Conservation (phyloP, 2,797 vertebrate species). For the Bucorvus abyssinicus region DNA sequence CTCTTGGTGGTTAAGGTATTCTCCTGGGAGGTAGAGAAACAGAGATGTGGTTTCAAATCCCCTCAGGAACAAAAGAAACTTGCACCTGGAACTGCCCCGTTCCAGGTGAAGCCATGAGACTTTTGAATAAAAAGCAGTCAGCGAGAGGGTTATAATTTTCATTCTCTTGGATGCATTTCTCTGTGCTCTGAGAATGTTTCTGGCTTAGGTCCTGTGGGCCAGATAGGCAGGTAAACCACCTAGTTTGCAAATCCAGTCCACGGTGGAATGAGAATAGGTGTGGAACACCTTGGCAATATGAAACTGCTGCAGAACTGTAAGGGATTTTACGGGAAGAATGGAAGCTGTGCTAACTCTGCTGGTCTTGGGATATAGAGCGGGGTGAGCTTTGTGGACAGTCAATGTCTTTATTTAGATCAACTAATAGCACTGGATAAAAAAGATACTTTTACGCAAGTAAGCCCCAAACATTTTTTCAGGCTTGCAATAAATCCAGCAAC, state of each 20-base stretch:
- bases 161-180: conserved; percentile 19
- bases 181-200: conserved; percentile 7
- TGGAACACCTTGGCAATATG: background rate
- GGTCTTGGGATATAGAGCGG: background rate
- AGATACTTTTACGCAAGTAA: background rate
- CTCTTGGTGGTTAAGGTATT: conserved; percentile 54
- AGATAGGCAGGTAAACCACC: conserved; percentile 53
- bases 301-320: background rate
- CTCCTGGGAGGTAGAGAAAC: conserved; percentile 62
- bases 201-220: background rate
- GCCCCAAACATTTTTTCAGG: background rate
- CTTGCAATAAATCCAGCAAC: background rate
- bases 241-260: conserved; percentile 28
- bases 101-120: conserved; percentile 46
- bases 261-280: conserved; percentile 12
- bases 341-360: background rate
- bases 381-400: background rate
- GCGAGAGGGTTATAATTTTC: conserved; percentile 32
- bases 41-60: conserved; percentile 45
- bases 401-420: background rate
- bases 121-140: conserved; percentile 28
- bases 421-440: background rate
- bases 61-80: conserved; percentile 41
- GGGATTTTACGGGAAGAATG: conserved; percentile 1
- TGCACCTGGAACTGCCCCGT: conserved; percentile 38